phyloP scores from a whole-genome alignment of 2,888 invertebrate species.

The Ryuthela nishihirai region DNA sequence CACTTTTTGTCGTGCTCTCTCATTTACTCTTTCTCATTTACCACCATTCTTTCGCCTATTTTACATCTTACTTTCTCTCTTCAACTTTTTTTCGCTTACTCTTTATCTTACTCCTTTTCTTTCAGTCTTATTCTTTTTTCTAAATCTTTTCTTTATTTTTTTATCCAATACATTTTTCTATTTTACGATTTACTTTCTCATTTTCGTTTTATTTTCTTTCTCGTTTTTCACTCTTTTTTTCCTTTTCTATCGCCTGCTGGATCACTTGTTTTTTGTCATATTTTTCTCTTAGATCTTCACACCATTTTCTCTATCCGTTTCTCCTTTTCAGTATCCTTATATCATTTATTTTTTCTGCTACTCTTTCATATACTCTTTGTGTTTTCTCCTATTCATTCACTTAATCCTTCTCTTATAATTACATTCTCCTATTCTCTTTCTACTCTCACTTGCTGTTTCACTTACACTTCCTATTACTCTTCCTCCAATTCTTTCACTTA shows the following conservation, averaged over 20 bases:
- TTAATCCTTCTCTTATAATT: too few species aligned
- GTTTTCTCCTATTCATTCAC: neutral
- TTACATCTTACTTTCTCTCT: neutral
- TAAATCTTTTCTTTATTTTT: neutral
- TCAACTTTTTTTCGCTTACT: neutral
- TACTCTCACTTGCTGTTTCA: neutral
- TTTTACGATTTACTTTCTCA: neutral
- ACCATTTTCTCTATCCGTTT: neutral
- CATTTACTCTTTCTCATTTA: neutral
- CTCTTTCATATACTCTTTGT: neutral
- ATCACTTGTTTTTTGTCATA: neutral
- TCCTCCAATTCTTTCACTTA: neutral
- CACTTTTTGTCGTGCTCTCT: neutral
- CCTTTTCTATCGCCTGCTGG: neutral
- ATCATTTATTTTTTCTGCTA: neutral
- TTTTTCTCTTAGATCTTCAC: neutral
- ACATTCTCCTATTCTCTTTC: neutral
- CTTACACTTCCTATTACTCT: neutral
- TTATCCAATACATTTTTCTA: neutral
- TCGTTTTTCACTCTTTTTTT: neutral
- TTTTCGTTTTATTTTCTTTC: neutral
- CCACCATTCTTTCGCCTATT: neutral
- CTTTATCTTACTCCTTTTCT: neutral
- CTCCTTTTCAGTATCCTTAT: neutral
- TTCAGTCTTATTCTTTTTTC: neutral